Evolutionary conservation across 2,888 invertebrate genomes (phyloP), one percentile per base, ranked within the genome.

Genomic region (Odontothrips loti): DNA sequence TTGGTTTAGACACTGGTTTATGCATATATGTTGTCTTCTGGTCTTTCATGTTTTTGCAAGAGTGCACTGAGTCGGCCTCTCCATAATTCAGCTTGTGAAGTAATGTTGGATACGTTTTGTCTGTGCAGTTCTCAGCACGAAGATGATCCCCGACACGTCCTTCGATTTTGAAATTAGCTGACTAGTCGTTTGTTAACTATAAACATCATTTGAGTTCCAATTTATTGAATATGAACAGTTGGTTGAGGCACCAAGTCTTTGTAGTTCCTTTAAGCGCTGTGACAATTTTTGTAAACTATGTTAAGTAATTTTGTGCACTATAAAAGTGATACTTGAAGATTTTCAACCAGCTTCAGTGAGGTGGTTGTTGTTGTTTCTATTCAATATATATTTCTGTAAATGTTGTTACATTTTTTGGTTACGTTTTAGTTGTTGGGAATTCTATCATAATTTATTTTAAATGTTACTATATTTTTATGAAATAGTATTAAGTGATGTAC

Each of bases 101-200:
- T 75, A 75, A 75, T 75, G 68, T 75, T 75, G 68, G 68, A 23
- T 27, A 75, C 68, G 23, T 75, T 75, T 75, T 75, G 68, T 75
- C 23, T 75, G 68, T 75, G 68, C 68, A 75, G 68, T 75, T 75
- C 68, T 75, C 68, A 27, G 68, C 68, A 75, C 68, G 68, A 75
- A 75, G 68, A 75, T 75, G 68, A 75, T 20, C 68, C 68, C 68
- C 27, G 68, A 75, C 68, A 27, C 68, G 68, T 12, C 68, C 68
- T 75, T 75, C 68, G 12, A 12, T 75, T 75, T 23, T 27, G 23
- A 75, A 27, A 27, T 23, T 75, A 75, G 68, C 23, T 75, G 10
- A 27, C 68, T 75, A 75, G 68, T 75, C 68, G n/a, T 27, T 75
- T 23, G n/a, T 75, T 23, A 75, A 23, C 68, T 75, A 27, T 75